phyloP scores from a whole-genome alignment of 2,113 vertebrate species.

The Tursiops truncatus region DNA sequence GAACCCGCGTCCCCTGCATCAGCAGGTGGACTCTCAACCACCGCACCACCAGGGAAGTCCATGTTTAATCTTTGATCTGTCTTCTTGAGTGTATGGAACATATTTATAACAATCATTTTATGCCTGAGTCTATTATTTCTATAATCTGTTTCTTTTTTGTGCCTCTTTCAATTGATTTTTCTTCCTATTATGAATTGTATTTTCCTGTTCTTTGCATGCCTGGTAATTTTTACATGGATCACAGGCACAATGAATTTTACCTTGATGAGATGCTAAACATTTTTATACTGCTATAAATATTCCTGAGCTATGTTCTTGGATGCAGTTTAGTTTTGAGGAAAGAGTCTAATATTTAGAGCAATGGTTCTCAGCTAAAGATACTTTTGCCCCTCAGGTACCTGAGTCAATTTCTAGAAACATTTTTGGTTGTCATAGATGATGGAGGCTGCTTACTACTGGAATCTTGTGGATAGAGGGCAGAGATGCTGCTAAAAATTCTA shows the following conservation, averaged over 20 bases:
- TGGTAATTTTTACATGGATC: neutral
- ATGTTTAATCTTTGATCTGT: neutral
- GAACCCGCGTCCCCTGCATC: too few relatives aligned
- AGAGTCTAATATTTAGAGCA: neutral
- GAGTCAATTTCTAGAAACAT: neutral
- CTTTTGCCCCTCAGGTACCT: neutral
- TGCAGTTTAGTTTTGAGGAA: neutral
- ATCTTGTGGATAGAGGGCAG: neutral
- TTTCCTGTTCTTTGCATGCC: neutral
- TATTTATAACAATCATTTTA: neutral
- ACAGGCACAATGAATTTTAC: neutral
- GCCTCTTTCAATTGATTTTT: neutral
- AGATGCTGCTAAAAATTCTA: neutral
- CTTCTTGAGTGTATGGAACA: neutral
- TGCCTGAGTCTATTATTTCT: neutral
- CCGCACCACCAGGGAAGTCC: too few relatives aligned
- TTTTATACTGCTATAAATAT: neutral
- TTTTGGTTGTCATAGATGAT: neutral
- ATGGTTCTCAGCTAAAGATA: neutral
- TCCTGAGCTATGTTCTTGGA: neutral
- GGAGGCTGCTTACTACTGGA: neutral
- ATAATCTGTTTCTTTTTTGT: neutral
- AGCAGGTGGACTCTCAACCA: too few relatives aligned
- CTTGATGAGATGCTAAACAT: neutral
- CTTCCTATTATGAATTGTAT: neutral